Conservation (phyloP, 2,113 vertebrate species). For the Oncorhynchus clarkii region DNA sequence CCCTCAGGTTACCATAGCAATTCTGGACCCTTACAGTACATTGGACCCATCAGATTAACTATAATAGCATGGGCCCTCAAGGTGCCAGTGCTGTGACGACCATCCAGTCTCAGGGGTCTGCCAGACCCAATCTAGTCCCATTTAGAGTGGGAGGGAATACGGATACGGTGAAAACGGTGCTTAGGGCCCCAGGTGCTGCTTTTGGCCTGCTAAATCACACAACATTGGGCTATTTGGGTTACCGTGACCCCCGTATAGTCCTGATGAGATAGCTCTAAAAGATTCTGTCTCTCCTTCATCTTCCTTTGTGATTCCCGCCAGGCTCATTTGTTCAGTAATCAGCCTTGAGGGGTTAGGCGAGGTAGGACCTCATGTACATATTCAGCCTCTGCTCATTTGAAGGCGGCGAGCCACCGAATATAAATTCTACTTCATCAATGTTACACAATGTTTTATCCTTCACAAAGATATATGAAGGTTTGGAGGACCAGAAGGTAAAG, state of each 20-base stretch:
- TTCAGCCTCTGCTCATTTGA: background rate
- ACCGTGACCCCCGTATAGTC: background rate
- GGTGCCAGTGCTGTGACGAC: too few species aligned
- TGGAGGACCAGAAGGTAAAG: too few species aligned
- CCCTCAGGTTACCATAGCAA: background rate
- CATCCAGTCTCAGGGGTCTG: background rate
- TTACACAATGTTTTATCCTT: background rate
- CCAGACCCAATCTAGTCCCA: background rate
- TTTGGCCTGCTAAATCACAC: background rate
- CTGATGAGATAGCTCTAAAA: background rate
- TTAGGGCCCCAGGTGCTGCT: conserved; percentile 12
- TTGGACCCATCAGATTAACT: too few species aligned
- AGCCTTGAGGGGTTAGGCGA: background rate
- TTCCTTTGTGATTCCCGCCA: background rate
- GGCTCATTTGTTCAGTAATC: background rate
- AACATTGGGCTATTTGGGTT: background rate
- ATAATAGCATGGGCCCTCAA: too few species aligned
- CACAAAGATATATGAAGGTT: too few species aligned
- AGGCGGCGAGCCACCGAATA: background rate
- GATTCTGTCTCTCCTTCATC: background rate
- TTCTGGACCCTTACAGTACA: too few species aligned
- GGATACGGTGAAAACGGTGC: background rate
- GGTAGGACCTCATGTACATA: background rate
- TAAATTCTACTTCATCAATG: background rate
- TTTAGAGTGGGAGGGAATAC: background rate